Conservation (phyloP, 2,888 invertebrate species). For the Penaeus monodon region DNA sequence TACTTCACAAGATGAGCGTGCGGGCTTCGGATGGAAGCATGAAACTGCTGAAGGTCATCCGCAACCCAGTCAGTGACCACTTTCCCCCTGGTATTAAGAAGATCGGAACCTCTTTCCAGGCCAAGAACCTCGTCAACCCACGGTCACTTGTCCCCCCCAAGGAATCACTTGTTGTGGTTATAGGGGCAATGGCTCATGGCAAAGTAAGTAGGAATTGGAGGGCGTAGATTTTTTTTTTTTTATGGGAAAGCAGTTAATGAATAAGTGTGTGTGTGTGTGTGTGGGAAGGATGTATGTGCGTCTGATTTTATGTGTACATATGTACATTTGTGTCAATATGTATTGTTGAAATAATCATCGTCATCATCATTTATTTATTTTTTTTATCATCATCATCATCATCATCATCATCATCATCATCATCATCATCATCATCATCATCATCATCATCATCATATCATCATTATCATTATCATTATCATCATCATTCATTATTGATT, state of each 20-base stretch:
- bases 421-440: too few relatives aligned
- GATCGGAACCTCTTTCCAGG: constrained; percentile 89
- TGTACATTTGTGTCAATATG: too few relatives aligned
- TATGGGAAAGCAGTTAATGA: too few relatives aligned
- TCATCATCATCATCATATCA: too few relatives aligned
- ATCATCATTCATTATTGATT: too few relatives aligned
- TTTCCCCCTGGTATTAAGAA: constrained; percentile 94
- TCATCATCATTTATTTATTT: too few relatives aligned
- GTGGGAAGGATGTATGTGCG: too few relatives aligned
- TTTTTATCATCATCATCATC: too few relatives aligned
- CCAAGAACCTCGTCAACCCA: constrained; percentile 79
- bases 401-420: too few relatives aligned
- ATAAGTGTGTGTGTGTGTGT: background rate
- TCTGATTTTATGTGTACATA: too few relatives aligned
- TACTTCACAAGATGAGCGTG: constrained; percentile 93
- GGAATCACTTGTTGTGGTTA: constrained; percentile 87
- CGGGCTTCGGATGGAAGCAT: constrained; percentile 89
- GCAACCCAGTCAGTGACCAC: constrained; percentile 94
- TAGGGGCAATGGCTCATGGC: constrained; percentile 98
- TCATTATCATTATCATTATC: too few relatives aligned
- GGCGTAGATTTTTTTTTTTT: background rate
- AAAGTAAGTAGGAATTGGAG: constrained; percentile 70
- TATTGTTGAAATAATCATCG: too few relatives aligned
- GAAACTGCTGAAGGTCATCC: constrained; percentile 93
- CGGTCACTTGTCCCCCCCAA: constrained; percentile 85